These are phyloP conservation scores for Chrysaora quinquecirrha DNA, from an alignment of 30 jellyfish, hydroid and myxozoan species.

Conservation along the genomic window DNA sequence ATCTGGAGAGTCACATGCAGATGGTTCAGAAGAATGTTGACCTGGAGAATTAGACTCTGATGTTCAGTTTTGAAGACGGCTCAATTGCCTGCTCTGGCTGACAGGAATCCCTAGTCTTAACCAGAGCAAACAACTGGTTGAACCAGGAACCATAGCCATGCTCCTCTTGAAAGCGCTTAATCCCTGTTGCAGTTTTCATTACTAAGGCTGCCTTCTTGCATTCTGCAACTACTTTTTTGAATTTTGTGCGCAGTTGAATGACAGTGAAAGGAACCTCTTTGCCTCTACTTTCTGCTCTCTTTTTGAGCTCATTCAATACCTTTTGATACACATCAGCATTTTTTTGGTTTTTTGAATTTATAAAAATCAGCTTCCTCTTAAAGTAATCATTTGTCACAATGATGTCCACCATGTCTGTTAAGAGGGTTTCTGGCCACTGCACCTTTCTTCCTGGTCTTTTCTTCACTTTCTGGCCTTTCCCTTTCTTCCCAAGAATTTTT, in stretches of 20 bases:
- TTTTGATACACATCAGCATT: too few species aligned
- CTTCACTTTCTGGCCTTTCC: too few species aligned
- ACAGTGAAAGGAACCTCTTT: conserved; percentile 17
- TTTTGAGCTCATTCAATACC: too few species aligned
- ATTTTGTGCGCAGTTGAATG: neutral
- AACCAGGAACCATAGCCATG: conserved; percentile 20
- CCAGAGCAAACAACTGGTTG: neutral
- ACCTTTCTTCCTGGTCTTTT: too few species aligned
- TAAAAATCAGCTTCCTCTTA: too few species aligned
- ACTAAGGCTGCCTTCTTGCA: conserved; percentile 32
- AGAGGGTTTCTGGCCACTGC: too few species aligned
- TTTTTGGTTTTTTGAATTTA: too few species aligned
- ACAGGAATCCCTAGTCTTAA: conserved; percentile 20
- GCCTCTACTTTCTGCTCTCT: too few species aligned
- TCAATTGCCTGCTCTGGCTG: too few species aligned
- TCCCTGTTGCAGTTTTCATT: conserved; percentile 48
- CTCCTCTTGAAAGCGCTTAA: conserved; percentile 26
- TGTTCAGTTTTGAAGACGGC: conserved; percentile 16
- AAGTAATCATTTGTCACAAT: too few species aligned
- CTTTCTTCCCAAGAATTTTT: too few species aligned
- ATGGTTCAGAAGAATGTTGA: neutral
- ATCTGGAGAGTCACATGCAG: conserved; percentile 1
- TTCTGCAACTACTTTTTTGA: conserved; percentile 22
- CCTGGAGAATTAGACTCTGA: conserved; percentile 1
- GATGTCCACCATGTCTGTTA: too few species aligned